Percentiles rank a stretch among this genome's conserved stretches.
Conservation (phyloP, 1,140 invertebrate genomes). For the Heliconius hewitsoni region DNA sequence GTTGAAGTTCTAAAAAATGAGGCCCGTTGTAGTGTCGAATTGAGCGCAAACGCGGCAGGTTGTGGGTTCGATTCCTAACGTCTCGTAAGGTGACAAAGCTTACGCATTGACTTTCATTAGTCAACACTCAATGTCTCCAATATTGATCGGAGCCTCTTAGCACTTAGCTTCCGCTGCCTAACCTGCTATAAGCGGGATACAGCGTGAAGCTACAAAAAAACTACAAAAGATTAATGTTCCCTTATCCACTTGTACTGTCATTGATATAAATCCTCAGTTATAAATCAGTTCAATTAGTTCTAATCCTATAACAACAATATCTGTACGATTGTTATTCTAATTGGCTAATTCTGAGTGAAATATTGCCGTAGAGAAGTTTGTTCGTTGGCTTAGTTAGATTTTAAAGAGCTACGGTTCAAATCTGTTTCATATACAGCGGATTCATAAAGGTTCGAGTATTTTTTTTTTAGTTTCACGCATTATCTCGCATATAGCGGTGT, state of each 20-base stretch:
- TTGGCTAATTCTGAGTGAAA: constrained; percentile 3
- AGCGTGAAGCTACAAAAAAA: too few species aligned
- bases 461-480: not conserved
- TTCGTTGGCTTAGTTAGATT: not conserved
- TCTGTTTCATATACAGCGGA: not conserved
- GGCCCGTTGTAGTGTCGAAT: too few species aligned
- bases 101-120: too few species aligned
- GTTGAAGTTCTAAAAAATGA: too few species aligned
- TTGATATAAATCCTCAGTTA: not conserved
- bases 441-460: not conserved
- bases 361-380: not conserved
- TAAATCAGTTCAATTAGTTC: constrained; percentile 3
- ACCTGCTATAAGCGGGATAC: too few species aligned
- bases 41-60: too few species aligned
- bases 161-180: not conserved
- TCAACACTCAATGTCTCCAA: not conserved
- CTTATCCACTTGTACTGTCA: not conserved
- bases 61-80: too few species aligned
- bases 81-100: too few species aligned
- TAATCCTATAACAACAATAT: constrained; percentile 14
- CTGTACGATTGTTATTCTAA: constrained; percentile 1
- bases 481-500: not conserved
- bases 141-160: not conserved
- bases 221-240: too few species aligned
- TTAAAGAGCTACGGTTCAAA: not conserved